Percentiles rank a stretch among this genome's conserved stretches.
Evolutionary conservation across 2,113 vertebrate species (phyloP).

Genomic region (Podiceps cristatus): DNA sequence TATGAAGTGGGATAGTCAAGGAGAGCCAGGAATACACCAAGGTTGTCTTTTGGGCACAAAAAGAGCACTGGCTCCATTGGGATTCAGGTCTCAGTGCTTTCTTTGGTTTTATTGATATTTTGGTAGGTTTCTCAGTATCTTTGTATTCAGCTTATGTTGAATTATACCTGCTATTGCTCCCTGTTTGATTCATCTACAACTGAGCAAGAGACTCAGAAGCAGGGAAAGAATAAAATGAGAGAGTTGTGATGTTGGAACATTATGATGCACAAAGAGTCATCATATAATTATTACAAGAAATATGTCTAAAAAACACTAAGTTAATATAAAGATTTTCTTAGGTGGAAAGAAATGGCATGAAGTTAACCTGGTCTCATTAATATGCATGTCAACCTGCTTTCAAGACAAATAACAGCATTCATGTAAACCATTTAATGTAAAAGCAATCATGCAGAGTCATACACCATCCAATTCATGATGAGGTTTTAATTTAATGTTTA

Average conservation of each 20-base stretch:
- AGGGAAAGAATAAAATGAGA: background rate
- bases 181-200: background rate
- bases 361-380: conserved; percentile 83
- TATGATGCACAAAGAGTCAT: background rate
- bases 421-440: conserved; percentile 81
- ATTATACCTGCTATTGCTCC: background rate
- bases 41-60: background rate
- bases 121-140: background rate
- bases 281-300: conserved; percentile 73
- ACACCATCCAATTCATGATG: conserved; percentile 69
- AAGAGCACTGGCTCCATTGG: background rate
- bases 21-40: background rate
- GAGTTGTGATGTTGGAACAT: background rate
- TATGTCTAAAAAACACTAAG: conserved; percentile 64
- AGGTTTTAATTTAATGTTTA: conserved; percentile 81
- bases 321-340: conserved; percentile 72
- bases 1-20: background rate
- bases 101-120: background rate
- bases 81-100: background rate
- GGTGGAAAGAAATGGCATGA: conserved; percentile 72
- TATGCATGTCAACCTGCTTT: conserved; percentile 81
- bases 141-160: background rate
- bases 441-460: conserved; percentile 74
- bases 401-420: conserved; percentile 79
- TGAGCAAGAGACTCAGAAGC: background rate